A percentile compares a stretch with the other conserved stretches of the same genome.
Evolutionary conservation across 2,888 invertebrate genomes (phyloP).

Genomic region (Margaritifera margaritifera): DNA sequence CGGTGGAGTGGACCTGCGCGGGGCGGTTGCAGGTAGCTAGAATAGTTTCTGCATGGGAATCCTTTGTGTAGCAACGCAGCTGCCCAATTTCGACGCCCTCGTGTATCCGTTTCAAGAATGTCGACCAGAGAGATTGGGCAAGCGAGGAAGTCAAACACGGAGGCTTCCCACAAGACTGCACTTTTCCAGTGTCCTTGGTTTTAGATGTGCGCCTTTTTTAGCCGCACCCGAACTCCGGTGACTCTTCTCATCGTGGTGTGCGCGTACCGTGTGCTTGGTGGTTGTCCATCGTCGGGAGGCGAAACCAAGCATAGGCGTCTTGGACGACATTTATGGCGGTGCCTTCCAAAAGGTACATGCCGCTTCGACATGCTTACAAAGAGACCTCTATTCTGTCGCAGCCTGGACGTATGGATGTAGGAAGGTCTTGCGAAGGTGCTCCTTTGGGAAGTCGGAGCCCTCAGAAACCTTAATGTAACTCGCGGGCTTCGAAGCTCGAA

Average conservation of each 20-base stretch:
- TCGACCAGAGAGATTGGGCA: constrained; percentile 3
- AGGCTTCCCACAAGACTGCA: not conserved
- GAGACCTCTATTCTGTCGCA: not conserved
- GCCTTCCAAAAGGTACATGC: not conserved
- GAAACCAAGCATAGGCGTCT: not conserved
- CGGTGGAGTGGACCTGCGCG: too few species aligned
- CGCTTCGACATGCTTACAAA: not conserved
- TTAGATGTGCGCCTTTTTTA: not conserved
- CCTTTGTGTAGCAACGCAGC: constrained; percentile 6
- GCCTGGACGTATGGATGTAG: constrained; percentile 1
- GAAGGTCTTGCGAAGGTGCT: not conserved
- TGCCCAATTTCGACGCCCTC: constrained; percentile 1
- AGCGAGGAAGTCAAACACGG: not conserved
- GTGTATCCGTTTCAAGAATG: not conserved
- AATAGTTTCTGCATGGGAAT: too few species aligned
- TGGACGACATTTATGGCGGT: not conserved
- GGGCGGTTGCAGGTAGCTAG: too few species aligned
- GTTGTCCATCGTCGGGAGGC: not conserved
- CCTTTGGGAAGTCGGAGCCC: not conserved
- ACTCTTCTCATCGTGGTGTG: not conserved
- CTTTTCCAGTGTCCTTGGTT: not conserved
- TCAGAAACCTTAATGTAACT: not conserved
- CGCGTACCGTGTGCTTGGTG: constrained; percentile 2
- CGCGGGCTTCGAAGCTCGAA: constrained; percentile 7
- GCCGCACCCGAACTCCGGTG: not conserved